These are phyloP conservation scores for Caenorhabditis auriculariae DNA, from an alignment of 2,888 invertebrate species.

Conservation along the genomic window DNA sequence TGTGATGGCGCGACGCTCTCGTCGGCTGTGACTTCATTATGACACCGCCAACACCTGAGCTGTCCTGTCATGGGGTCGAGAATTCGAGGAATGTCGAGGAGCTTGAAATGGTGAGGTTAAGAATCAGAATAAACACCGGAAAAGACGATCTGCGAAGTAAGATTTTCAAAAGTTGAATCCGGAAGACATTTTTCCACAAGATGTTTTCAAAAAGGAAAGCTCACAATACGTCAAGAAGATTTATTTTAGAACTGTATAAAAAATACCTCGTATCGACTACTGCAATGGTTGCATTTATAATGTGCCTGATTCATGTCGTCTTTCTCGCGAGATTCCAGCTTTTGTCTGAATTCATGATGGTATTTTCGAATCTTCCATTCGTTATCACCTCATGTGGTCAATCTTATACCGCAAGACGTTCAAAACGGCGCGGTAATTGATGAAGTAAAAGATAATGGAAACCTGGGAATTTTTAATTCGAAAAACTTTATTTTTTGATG, in stretches of 20 bases:
- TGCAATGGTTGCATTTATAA: conserved; percentile 54
- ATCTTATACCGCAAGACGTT: conserved; percentile 63
- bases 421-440: conserved; percentile 61
- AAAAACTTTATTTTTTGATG: not conserved
- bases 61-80: conserved; percentile 38
- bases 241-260: not conserved
- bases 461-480: not conserved
- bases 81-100: conserved; percentile 52
- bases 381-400: conserved; percentile 60
- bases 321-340: conserved; percentile 58
- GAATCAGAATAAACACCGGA: conserved; percentile 3
- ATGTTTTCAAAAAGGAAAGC: too few species aligned
- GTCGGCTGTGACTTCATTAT: conserved; percentile 51
- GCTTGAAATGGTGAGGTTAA: conserved; percentile 17
- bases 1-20: conserved; percentile 50
- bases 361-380: too few species aligned
- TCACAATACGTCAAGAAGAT: too few species aligned
- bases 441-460: conserved; percentile 58
- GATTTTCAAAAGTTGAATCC: too few species aligned
- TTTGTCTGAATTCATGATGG: conserved; percentile 51
- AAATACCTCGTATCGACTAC: conserved; percentile 46
- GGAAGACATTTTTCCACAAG: too few species aligned
- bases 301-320: conserved; percentile 51
- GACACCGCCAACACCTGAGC: conserved; percentile 58
- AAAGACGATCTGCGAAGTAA: too few species aligned